A percentile compares a stretch with the other conserved stretches of the same genome.
Conservation (phyloP, 2,888 invertebrate genomes). For the Salticus scenicus region DNA sequence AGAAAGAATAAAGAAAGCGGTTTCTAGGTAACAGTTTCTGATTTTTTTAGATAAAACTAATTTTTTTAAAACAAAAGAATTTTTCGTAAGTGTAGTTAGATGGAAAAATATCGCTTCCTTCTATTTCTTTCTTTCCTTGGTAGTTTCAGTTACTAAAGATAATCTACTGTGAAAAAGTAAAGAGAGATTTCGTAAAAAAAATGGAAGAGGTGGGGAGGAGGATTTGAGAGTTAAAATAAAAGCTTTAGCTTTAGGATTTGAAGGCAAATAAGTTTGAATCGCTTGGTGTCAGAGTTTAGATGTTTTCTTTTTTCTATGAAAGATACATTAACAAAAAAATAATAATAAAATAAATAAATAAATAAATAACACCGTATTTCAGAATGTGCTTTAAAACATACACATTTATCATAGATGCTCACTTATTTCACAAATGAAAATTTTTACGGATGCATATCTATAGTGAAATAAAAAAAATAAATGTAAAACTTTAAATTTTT, state of each 20-base stretch:
- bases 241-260: background rate
- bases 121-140: background rate
- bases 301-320: too few relatives aligned
- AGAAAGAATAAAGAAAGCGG: constrained; percentile 52
- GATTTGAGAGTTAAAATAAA: background rate
- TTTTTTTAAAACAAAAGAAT: constrained; percentile 21
- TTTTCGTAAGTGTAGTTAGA: constrained; percentile 5
- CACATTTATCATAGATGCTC: too few relatives aligned
- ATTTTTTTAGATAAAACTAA: constrained; percentile 5
- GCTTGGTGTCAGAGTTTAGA: background rate
- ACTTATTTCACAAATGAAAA: too few relatives aligned
- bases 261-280: background rate
- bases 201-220: background rate
- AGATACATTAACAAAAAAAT: too few relatives aligned
- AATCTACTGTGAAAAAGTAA: constrained; percentile 3
- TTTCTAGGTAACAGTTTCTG: constrained; percentile 43
- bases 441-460: too few relatives aligned
- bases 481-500: too few relatives aligned
- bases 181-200: background rate
- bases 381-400: too few relatives aligned
- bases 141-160: background rate
- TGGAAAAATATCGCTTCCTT: background rate
- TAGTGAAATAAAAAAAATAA: too few relatives aligned
- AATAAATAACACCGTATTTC: too few relatives aligned
- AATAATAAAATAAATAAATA: too few relatives aligned